A percentile compares a stretch with the other conserved stretches of the same genome.
phyloP scores from a whole-genome alignment of 2,113 vertebrate genomes.

The Athene noctua region DNA sequence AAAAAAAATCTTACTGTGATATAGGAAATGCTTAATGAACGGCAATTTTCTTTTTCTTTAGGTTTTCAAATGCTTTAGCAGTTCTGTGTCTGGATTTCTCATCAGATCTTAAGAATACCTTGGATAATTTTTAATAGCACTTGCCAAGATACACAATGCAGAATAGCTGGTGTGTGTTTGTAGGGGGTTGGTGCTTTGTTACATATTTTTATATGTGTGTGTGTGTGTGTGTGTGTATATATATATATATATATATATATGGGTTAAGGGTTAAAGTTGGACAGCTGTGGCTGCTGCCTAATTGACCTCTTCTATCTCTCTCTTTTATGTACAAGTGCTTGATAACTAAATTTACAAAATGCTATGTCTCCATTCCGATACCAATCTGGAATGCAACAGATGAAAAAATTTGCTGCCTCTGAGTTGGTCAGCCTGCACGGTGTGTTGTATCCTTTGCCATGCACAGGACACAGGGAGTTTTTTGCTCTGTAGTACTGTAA shows the following conservation, averaged over 20 bases:
- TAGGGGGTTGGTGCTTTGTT: constrained; percentile 2
- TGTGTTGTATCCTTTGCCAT: neutral
- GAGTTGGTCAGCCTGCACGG: neutral
- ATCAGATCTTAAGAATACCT: constrained; percentile 29
- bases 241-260: neutral
- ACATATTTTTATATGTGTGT: neutral
- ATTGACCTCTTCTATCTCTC: neutral
- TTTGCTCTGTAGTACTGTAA: neutral
- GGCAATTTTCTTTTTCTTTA: constrained; percentile 8
- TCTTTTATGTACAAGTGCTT: neutral
- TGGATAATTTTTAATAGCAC: neutral
- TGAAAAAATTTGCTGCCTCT: neutral
- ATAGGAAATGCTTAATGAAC: constrained; percentile 8
- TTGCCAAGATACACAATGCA: constrained; percentile 11
- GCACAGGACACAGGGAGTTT: neutral
- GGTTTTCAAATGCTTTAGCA: constrained; percentile 19
- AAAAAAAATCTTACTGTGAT: neutral
- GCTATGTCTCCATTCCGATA: neutral
- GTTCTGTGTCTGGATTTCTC: constrained; percentile 55
- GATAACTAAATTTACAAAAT: neutral
- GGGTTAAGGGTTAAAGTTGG: constrained; percentile 8
- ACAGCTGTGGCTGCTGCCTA: constrained; percentile 22
- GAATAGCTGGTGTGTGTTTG: neutral
- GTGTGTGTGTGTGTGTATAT: no score
- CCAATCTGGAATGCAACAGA: neutral